A percentile compares a stretch with the other conserved stretches of the same genome.
Evolutionary conservation across 2,888 invertebrate species (phyloP).

Genomic region (Laothoe populi): DNA sequence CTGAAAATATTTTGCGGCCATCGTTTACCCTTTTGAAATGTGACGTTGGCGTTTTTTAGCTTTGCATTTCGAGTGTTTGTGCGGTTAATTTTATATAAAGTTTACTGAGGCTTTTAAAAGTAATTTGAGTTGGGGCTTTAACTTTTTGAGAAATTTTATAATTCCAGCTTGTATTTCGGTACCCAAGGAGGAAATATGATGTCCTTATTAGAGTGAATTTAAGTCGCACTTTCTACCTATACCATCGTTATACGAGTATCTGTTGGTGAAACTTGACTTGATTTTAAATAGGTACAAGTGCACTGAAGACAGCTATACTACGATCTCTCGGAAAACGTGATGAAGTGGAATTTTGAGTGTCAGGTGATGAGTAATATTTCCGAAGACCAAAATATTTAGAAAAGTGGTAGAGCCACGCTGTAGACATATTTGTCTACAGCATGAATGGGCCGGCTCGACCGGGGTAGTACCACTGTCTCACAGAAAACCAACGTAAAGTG

Average conservation of each 20-base stretch:
- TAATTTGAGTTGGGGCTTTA: neutral
- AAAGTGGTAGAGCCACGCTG: too few species aligned
- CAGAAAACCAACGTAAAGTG: too few species aligned
- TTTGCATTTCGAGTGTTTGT: neutral
- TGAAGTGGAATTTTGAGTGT: too few species aligned
- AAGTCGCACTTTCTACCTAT: neutral
- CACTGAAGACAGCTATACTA: neutral
- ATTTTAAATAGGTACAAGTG: too few species aligned
- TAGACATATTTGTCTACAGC: too few species aligned
- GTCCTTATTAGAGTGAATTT: neutral
- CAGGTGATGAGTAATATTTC: too few species aligned
- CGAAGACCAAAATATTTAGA: too few species aligned
- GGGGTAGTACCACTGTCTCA: too few species aligned
- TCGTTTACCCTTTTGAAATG: constrained; percentile 46
- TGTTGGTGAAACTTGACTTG: too few species aligned
- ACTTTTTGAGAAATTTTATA: neutral
- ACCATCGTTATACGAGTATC: too few species aligned
- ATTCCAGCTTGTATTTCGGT: neutral
- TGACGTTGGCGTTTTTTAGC: constrained; percentile 40
- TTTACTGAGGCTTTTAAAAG: neutral
- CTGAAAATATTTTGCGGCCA: constrained; percentile 39
- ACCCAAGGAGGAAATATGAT: neutral
- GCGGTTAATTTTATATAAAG: neutral
- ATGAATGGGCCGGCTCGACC: too few species aligned
- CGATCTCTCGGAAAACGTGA: too few species aligned